Conservation (phyloP, 1,140 invertebrate genomes). For the Heterodera schachtii region DNA sequence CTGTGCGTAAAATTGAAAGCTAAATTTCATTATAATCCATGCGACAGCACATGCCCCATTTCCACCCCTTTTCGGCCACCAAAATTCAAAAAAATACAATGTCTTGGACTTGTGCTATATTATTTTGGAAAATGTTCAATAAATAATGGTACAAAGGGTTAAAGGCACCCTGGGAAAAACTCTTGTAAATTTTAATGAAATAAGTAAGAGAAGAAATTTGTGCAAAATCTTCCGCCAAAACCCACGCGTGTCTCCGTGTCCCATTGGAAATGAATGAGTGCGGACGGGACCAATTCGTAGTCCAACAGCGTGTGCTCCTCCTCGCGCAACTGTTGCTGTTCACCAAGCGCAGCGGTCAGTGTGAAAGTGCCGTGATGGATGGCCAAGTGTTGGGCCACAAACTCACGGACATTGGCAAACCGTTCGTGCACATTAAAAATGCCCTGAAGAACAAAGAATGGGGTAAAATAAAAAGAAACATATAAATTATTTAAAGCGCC, state of each 20-base stretch:
- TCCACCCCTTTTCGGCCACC: too few species aligned
- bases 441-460: conserved; percentile 36
- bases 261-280: conserved; percentile 46
- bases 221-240: too few species aligned
- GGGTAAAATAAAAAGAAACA: not conserved
- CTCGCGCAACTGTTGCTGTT: conserved; percentile 6
- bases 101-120: too few species aligned
- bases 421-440: conserved; percentile 48
- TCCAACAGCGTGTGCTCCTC: conserved; percentile 34
- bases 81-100: too few species aligned
- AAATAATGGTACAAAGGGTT: too few species aligned
- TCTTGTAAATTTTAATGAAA: too few species aligned
- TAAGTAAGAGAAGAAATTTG: too few species aligned
- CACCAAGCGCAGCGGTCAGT: conserved; percentile 2
- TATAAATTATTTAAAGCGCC: conserved; percentile 18
- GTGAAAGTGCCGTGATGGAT: conserved; percentile 33
- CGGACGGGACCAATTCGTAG: conserved; percentile 46
- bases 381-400: conserved; percentile 24
- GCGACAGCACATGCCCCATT: too few species aligned
- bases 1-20: not conserved
- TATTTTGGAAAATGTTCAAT: too few species aligned
- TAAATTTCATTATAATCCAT: not conserved
- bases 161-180: not conserved
- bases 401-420: conserved; percentile 38
- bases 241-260: conserved; percentile 40